phyloP scores from a whole-genome alignment of 1,140 invertebrate species.

The Metopolophium dirhodum region DNA sequence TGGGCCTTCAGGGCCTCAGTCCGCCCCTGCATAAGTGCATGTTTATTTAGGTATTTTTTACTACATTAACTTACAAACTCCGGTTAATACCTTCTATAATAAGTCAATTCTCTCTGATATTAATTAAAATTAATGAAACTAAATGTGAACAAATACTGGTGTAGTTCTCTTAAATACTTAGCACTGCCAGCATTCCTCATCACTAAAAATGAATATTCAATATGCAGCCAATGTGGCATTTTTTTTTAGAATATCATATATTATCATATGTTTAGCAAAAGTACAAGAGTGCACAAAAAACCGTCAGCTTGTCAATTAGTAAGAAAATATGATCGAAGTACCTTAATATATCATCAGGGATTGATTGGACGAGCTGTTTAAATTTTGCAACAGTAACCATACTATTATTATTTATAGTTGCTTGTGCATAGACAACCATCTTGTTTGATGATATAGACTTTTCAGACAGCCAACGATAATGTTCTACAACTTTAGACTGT shows the following conservation, averaged over 20 bases:
- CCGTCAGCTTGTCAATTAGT: neutral
- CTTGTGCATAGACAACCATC: neutral
- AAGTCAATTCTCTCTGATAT: no score
- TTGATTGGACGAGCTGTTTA: slow-evolving; percentile 26
- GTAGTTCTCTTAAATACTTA: no score
- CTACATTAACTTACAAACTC: no score
- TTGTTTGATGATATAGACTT: neutral
- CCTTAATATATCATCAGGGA: slow-evolving; percentile 30
- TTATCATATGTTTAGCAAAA: neutral
- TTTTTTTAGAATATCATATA: neutral
- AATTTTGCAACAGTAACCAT: slow-evolving; percentile 14
- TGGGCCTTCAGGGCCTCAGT: no score
- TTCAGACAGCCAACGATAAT: slow-evolving; percentile 30
- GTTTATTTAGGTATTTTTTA: no score
- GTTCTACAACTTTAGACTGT: neutral
- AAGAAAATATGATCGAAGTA: neutral
- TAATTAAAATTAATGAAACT: no score
- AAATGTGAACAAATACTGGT: no score
- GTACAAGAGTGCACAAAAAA: neutral
- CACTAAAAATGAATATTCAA: no score
- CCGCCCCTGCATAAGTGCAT: no score
- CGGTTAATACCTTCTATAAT: no score
- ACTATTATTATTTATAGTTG: slow-evolving; percentile 26
- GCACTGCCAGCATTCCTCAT: no score
- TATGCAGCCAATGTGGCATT: no score